Conservation (phyloP, 1,140 invertebrate genomes). For the Eciton burchellii region DNA sequence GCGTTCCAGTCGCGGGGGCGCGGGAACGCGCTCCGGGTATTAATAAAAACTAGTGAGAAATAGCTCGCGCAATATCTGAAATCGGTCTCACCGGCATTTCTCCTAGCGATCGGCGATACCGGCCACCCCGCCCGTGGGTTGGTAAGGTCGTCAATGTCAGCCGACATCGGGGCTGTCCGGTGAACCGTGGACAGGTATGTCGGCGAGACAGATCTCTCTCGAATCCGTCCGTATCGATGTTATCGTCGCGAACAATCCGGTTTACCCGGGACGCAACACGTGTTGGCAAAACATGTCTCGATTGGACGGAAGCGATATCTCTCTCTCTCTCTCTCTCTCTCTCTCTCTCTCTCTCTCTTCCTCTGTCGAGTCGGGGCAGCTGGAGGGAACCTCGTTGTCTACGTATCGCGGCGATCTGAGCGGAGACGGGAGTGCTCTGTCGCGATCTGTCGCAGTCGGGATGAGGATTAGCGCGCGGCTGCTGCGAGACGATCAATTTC, state of each 20-base stretch:
- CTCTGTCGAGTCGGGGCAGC: not conserved
- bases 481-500: not conserved
- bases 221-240: constrained; percentile 52
- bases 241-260: constrained; percentile 33
- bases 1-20: constrained; percentile 75
- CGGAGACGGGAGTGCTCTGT: not conserved
- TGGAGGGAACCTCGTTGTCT: not conserved
- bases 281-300: constrained; percentile 30
- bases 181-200: constrained; percentile 31
- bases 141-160: constrained; percentile 16
- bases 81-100: constrained; percentile 70
- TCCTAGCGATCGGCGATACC: constrained; percentile 44
- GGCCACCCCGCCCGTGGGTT: constrained; percentile 18
- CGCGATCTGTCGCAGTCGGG: not conserved
- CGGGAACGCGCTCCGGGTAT: constrained; percentile 83
- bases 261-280: not conserved
- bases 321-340: not conserved
- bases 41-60: constrained; percentile 77
- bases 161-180: not conserved
- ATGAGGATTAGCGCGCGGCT: not conserved
- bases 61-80: constrained; percentile 75
- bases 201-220: constrained; percentile 28
- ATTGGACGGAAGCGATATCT: constrained; percentile 32
- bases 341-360: too few relatives aligned
- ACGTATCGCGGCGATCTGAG: constrained; percentile 13